Base-by-base conservation (phyloP, 2,797 vertebrate species). In the Botia kubotai region DNA sequence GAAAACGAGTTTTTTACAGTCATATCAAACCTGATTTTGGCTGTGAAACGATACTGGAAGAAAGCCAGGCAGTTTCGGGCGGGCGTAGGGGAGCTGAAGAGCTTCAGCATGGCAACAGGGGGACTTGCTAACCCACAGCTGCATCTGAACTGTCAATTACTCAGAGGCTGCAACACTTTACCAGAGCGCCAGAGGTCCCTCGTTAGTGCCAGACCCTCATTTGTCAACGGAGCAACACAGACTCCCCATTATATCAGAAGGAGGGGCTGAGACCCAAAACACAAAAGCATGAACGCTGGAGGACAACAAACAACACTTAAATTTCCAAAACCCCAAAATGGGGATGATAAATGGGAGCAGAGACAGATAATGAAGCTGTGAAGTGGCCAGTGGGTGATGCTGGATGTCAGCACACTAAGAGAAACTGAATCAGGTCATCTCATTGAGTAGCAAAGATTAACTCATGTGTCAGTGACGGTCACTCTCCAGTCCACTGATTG, bases 401-500 rank as follows among this genome's bases (percentile, higher is more conserved):
- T 62, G 69, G 6, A 75, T 60, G 57, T 72, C 75, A 82, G 65
- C 21, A 19, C 12, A 16, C 63, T 74, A 2, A 77, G 43, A 67
- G 74, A 84, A 14, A 39, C 7, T 21, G 79, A 80, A 48, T 55
- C 73, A 72, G 46, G 50, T 68, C 71, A 72, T 2, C 43, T 72
- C 8, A 72, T 3, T 66, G 65, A 50, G 36, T 19, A 63, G 36
- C 57, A 50, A 53, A 36, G 19, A 71, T 74, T 50, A 71, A 66
- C 85, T 74, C 65, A 53, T 74, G 12, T 21, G 33, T 55, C 48
- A 43, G 70, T 84, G 81, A 86, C 65, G 1, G 62, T 21, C 72
- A 72, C 66, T 23, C 77, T 78, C 87, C 81, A 87, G 80, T 85
- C 48, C 46, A 19, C 71, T 72, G 82, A 81, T 73, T 48, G 72